Evolutionary conservation across 1,140 invertebrate genomes (phyloP), one percentile per base, ranked within the genome.

Genomic region (Proctacanthus coquilletti): DNA sequence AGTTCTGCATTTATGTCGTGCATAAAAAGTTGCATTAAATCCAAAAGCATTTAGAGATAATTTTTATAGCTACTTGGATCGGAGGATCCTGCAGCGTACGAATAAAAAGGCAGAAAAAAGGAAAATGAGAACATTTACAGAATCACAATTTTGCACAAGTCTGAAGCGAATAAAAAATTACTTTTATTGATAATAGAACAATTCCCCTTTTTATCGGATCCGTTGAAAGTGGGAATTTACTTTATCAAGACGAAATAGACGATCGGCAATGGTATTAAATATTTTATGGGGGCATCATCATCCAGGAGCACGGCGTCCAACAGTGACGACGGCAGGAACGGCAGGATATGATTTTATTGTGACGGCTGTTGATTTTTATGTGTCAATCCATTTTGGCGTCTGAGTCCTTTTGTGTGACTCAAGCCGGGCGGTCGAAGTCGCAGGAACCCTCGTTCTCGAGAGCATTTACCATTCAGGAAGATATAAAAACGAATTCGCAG

Each of bases 291-390:
- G 13, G 8, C 13, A 9, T 27, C 13, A 27, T 27, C 13, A 13
- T 27, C 13, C 23, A 27, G 23, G 23, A 27, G 23, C 23, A 27
- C 8, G 13, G 13, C 23, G 13, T 27, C 23, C 23, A 9, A 13
- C 23, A 9, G 8, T 9, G 23, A 8, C 23, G 8, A 9, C 13
- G 23, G 8, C 23, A 27, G 23, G 23, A 27, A 9, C 23, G 23
- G 23, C 23, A 27, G 23, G 23, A 27, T 27, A 27, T 27, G 23
- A 27, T 8, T 27, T 27, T 27, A 27, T 27, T 27, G 23, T 27
- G 23, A 27, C 23, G 23, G 23, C 23, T 27, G 23, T 27, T 27
- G 23, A 27, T 27, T 27, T 27, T 27, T 27, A 27, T 27, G 23
- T 27, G 23, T 27, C 23, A 27, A 27, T 27, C 23, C 23, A 27